Evolutionary conservation across 2,888 invertebrate species (phyloP).

Genomic region (Chamaedrilus cognettii): DNA sequence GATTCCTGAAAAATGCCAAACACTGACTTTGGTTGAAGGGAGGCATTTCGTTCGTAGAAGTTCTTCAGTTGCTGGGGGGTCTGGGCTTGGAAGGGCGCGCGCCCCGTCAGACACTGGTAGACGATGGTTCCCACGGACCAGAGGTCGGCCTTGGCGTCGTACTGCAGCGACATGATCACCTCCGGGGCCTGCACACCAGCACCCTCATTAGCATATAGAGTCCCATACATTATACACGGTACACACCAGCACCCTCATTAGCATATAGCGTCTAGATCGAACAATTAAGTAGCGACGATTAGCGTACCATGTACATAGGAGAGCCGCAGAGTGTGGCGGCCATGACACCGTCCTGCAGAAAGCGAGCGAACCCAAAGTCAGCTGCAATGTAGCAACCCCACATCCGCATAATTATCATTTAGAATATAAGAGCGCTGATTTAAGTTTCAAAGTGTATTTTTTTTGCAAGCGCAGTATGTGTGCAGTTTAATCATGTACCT

Average conservation of each 20-base stretch:
- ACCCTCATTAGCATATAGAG: too few relatives aligned
- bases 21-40: constrained; percentile 60
- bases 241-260: not conserved
- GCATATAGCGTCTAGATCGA: not conserved
- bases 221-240: not conserved
- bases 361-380: constrained; percentile 99
- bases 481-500: too few relatives aligned
- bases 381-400: constrained; percentile 72
- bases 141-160: constrained; percentile 98
- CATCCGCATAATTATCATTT: too few relatives aligned
- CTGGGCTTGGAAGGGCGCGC: constrained; percentile 97
- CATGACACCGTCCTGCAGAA: constrained; percentile 98
- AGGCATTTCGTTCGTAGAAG: constrained; percentile 89
- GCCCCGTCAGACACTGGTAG: constrained; percentile 97
- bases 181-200: constrained; percentile 85
- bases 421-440: too few relatives aligned
- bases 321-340: constrained; percentile 99
- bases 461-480: too few relatives aligned
- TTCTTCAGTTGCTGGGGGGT: constrained; percentile 96
- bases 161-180: constrained; percentile 98
- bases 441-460: too few relatives aligned
- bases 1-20: too few relatives aligned
- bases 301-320: constrained; percentile 99
- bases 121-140: constrained; percentile 99
- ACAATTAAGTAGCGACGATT: constrained; percentile 48